phyloP scores from a whole-genome alignment of 2,113 vertebrate species.

The Cryptoleucopteryx plumbea region DNA sequence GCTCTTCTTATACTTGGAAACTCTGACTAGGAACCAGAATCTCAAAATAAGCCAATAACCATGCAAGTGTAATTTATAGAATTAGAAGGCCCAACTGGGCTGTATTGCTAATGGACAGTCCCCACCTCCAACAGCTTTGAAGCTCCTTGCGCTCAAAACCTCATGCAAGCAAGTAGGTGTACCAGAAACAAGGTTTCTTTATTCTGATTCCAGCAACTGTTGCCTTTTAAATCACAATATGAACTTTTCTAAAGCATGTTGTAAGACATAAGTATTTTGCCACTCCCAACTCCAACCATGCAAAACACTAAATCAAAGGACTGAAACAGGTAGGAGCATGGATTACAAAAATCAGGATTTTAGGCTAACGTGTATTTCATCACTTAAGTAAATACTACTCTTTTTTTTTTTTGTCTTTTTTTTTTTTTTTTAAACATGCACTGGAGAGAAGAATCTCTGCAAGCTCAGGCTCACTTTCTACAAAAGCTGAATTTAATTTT shows the following conservation, averaged over 20 bases:
- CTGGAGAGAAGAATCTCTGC: background rate
- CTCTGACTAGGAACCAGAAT: background rate
- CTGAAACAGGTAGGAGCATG: background rate
- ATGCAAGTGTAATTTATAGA: background rate
- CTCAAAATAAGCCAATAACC: background rate
- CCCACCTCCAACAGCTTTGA: background rate
- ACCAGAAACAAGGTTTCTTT: background rate
- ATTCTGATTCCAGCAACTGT: background rate
- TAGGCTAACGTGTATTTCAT: fast-evolving
- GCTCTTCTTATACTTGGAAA: background rate
- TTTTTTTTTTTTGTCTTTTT: background rate
- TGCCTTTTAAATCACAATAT: background rate
- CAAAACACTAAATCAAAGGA: background rate
- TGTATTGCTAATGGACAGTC: background rate
- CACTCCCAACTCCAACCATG: background rate
- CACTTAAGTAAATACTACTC: background rate
- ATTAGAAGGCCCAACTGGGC: background rate
- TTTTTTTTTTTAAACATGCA: background rate
- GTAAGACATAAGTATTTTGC: background rate
- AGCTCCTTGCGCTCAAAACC: background rate
- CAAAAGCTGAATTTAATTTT: background rate
- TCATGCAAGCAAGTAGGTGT: background rate
- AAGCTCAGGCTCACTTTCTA: background rate
- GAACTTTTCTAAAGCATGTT: background rate
- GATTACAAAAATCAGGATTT: background rate